Base-by-base conservation (phyloP, 2,797 vertebrate genomes). In the Sardinella longiceps region DNA sequence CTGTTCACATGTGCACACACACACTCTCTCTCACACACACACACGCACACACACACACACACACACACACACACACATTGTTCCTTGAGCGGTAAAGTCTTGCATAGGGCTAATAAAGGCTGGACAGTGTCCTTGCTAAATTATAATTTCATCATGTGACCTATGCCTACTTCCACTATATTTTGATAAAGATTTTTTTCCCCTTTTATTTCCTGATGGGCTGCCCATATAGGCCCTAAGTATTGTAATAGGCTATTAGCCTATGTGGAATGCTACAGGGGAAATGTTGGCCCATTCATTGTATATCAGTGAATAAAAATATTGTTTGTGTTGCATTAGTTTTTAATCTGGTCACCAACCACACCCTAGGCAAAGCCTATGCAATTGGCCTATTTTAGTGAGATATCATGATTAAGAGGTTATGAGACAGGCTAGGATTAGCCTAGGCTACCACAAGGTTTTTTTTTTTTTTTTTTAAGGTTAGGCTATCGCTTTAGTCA, bases 11-110 rank as follows among this genome's bases (percentile, higher is more conserved):
- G 66, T 18, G 12, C 28, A 33, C 45, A 60, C 77, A 28, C 39
- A n/a, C 28, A 45, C 80, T 56, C 28, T 63, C 45, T 51, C 80
- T 88, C 81, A 84, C 70, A 85, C 82, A 58, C 14, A 45, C 3
- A 82, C 11, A 74, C 58, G 66, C 20, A 80, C 82, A 48, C 14
- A 63, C 45, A 39, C 12, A 7, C 66, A 74, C 63, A 70, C 63
- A 33, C 63, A 30, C 30, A 70, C 63, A 15, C 51, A 53, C 51
- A 5, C 20, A 51, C 50, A 53, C 18, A 30, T 15, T 15, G 33
- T 14, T n/a, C n/a, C n/a, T n/a, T n/a, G 25, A 7, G 60, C 25
- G 28, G 60, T 25, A 66, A 66, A 33, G 25, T 28, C 28, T 30
- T 66, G 25, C 0, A 10, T 50, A 50, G 48, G 48, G 1, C 58